phyloP scores from a whole-genome alignment of 2,797 vertebrate species.

The Enteromius radiatus region DNA sequence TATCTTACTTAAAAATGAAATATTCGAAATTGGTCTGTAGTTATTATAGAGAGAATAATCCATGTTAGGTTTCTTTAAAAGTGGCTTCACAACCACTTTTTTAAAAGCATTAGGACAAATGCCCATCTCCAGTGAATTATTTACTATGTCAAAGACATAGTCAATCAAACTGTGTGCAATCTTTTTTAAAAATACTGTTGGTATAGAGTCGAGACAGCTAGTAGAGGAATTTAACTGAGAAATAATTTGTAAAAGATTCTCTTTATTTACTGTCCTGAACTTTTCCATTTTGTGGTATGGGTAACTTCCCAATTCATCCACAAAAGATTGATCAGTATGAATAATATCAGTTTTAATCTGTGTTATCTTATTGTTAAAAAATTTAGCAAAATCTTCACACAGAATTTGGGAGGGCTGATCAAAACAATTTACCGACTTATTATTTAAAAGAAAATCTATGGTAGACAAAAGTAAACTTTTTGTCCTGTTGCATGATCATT shows the following conservation, averaged over 20 bases:
- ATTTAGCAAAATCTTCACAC: too few relatives aligned
- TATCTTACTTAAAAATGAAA: background rate
- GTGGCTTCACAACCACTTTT: background rate
- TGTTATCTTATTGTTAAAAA: too few relatives aligned
- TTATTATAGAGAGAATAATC: background rate
- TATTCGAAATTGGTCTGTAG: background rate
- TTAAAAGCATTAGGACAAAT: background rate
- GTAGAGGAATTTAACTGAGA: background rate
- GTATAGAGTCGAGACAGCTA: background rate
- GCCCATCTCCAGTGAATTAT: background rate
- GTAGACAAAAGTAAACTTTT: too few relatives aligned
- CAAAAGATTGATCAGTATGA: background rate
- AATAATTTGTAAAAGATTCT: background rate
- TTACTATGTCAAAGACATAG: background rate
- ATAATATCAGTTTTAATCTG: background rate
- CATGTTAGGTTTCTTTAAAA: background rate
- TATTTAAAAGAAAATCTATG: too few relatives aligned
- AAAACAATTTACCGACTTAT: too few relatives aligned
- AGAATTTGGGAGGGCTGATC: too few relatives aligned
- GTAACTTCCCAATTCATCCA: background rate
- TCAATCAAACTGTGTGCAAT: background rate
- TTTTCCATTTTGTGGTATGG: background rate
- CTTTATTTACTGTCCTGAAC: background rate
- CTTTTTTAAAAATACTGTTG: background rate
- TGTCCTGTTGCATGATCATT: background rate